Percentiles rank a stretch among this genome's conserved stretches.
Evolutionary conservation across 92 coral and sea anemone species (phyloP).

Genomic region (Porites rus): DNA sequence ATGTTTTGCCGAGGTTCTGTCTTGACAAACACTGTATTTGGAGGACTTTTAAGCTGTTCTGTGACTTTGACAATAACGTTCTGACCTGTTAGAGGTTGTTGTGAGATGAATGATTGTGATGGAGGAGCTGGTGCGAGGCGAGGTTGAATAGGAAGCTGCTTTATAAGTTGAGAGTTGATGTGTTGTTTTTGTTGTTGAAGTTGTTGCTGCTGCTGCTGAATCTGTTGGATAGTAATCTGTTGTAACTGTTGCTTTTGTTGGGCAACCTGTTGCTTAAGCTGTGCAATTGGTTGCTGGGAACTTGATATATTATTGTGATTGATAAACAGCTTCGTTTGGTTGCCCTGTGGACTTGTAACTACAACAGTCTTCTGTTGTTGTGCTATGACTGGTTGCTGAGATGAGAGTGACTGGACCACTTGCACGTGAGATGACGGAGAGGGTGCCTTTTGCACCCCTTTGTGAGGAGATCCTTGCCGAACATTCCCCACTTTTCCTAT

Average conservation of each 20-base stretch:
- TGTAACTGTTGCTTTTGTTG: conserved; percentile 84
- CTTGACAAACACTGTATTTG: conserved; percentile 77
- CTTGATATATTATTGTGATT: conserved; percentile 80
- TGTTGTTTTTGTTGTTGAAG: conserved; percentile 85
- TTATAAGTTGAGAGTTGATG: conserved; percentile 76
- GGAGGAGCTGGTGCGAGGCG: conserved; percentile 98
- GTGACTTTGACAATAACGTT: conserved; percentile 80
- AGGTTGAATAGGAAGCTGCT: conserved; percentile 94
- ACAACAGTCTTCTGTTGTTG: conserved; percentile 79
- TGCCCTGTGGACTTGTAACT: conserved; percentile 79
- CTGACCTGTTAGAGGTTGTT: conserved; percentile 73
- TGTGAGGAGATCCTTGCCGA: conserved; percentile 77
- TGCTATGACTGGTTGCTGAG: conserved; percentile 79
- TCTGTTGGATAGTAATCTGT: conserved; percentile 78
- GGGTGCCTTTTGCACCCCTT: conserved; percentile 65
- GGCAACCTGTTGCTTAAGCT: conserved; percentile 88
- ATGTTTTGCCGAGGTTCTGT: conserved; percentile 78
- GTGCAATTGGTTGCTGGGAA: conserved; percentile 84
- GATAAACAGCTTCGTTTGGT: conserved; percentile 78
- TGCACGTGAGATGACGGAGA: conserved; percentile 79
- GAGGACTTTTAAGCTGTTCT: conserved; percentile 88
- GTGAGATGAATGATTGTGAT: conserved; percentile 80
- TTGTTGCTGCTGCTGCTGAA: conserved; percentile 81
- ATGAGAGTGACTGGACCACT: conserved; percentile 83
- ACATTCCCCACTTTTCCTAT: conserved; percentile 79